phyloP scores from a whole-genome alignment of 2,113 vertebrate species.

The Alligator mississippiensis region DNA sequence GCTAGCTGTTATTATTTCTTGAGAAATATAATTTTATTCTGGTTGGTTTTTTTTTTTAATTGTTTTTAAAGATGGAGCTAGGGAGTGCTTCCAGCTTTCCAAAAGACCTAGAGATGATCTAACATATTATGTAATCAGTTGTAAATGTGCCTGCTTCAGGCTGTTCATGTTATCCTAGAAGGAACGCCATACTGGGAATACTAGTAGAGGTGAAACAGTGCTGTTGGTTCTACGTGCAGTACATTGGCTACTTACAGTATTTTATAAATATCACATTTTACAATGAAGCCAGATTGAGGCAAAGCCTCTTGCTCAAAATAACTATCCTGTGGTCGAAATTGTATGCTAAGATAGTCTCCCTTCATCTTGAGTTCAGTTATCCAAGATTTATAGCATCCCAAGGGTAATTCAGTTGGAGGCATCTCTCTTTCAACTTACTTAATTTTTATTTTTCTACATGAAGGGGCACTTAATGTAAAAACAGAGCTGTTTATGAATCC shows the following conservation, averaged over 20 bases:
- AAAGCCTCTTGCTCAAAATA: conserved; percentile 21
- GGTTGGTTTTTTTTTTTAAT: conserved; percentile 6
- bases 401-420: not conserved
- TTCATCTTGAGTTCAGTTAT: not conserved
- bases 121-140: conserved; percentile 52
- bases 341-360: conserved; percentile 14
- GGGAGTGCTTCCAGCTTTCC: conserved; percentile 24
- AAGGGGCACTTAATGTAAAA: not conserved
- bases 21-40: not conserved
- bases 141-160: conserved; percentile 45
- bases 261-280: not conserved
- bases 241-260: conserved; percentile 11
- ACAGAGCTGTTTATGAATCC: not conserved
- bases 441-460: conserved; percentile 7
- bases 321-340: conserved; percentile 26
- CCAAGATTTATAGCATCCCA: not conserved
- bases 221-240: not conserved
- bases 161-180: conserved; percentile 23
- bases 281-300: conserved; percentile 11
- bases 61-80: conserved; percentile 18
- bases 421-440: conserved; percentile 1
- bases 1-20: not conserved
- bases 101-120: conserved; percentile 33
- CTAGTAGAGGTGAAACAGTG: not conserved
- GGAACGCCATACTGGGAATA: not conserved